These are phyloP conservation scores for Mongoloraphidia duomilia DNA, from an alignment of 2,888 invertebrate species.

Conservation along the genomic window DNA sequence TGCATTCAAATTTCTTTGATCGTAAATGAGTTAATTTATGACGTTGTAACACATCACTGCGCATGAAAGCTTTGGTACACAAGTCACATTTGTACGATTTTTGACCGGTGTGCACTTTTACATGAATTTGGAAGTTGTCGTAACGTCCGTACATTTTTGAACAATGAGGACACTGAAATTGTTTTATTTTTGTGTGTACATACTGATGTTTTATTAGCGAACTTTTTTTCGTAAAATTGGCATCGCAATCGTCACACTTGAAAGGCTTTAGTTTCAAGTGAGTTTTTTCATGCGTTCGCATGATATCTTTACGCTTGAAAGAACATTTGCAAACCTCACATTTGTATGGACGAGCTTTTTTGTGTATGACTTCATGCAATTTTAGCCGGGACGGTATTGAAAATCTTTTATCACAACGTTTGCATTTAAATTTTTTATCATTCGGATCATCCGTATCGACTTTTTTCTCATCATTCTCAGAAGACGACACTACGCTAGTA, in stretches of 20 bases:
- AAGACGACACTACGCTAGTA: too few species aligned
- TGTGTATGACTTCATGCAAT: slow-evolving; percentile 1
- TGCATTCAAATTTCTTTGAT: neutral
- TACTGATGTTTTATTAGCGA: slow-evolving; percentile 4
- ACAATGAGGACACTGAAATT: neutral
- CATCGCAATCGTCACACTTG: slow-evolving; percentile 1
- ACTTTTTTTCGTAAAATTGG: slow-evolving; percentile 1
- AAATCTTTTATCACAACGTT: slow-evolving; percentile 4
- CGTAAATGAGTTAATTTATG: slow-evolving; percentile 2
- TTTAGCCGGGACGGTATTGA: neutral
- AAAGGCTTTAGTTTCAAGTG: slow-evolving; percentile 1
- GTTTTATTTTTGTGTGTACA: slow-evolving; percentile 2
- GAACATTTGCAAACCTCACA: slow-evolving; percentile 1
- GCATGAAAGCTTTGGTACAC: slow-evolving; percentile 3
- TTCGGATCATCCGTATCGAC: too few species aligned
- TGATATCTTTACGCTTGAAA: slow-evolving; percentile 1
- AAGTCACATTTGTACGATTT: neutral
- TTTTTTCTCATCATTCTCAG: too few species aligned
- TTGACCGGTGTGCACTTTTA: slow-evolving; percentile 1
- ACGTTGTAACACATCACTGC: slow-evolving; percentile 3
- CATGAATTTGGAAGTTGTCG: slow-evolving; percentile 2
- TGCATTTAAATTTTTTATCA: neutral
- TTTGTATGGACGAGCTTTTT: neutral
- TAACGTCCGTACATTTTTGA: neutral
- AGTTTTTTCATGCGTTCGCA: neutral